Evolutionary conservation across 2,113 vertebrate genomes (phyloP).

Genomic region (Cinclus cinclus): DNA sequence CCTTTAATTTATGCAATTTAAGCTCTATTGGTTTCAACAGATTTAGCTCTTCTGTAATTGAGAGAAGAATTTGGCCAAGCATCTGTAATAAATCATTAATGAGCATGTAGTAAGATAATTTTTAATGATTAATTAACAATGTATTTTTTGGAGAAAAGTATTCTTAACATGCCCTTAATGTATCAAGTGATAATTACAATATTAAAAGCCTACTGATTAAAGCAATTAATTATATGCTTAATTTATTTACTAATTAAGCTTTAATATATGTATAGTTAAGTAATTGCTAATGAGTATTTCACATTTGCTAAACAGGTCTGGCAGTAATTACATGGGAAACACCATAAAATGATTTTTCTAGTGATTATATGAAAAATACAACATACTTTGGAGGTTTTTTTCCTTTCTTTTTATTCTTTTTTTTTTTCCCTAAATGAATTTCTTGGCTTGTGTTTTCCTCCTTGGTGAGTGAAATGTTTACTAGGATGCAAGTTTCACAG

Average conservation of each 20-base stretch:
- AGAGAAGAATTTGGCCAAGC: slow-evolving; percentile 63
- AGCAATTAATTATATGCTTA: slow-evolving; percentile 76
- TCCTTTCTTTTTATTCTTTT: neutral
- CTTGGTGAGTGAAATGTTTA: neutral
- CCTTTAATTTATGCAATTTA: slow-evolving; percentile 40
- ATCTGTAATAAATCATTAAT: slow-evolving; percentile 80
- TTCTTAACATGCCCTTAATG: slow-evolving; percentile 75
- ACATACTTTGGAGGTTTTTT: neutral
- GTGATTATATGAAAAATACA: slow-evolving; percentile 38
- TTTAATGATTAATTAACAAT: slow-evolving; percentile 84
- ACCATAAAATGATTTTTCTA: slow-evolving; percentile 44
- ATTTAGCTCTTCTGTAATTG: slow-evolving; percentile 38
- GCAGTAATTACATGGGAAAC: slow-evolving; percentile 65
- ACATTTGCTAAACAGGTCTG: slow-evolving; percentile 67
- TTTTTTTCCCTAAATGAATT: neutral
- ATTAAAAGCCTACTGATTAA: slow-evolving; percentile 73
- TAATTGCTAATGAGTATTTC: slow-evolving; percentile 73
- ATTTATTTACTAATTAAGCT: slow-evolving; percentile 80
- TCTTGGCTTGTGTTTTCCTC: neutral
- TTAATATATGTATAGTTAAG: slow-evolving; percentile 77
- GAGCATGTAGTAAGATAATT: slow-evolving; percentile 75
- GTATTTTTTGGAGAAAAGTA: slow-evolving; percentile 77
- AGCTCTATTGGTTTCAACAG: slow-evolving; percentile 46
- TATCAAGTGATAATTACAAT: slow-evolving; percentile 71
- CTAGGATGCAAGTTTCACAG: neutral